Conservation (phyloP, 2,888 invertebrate genomes). For the Polyommatus iphigenia region DNA sequence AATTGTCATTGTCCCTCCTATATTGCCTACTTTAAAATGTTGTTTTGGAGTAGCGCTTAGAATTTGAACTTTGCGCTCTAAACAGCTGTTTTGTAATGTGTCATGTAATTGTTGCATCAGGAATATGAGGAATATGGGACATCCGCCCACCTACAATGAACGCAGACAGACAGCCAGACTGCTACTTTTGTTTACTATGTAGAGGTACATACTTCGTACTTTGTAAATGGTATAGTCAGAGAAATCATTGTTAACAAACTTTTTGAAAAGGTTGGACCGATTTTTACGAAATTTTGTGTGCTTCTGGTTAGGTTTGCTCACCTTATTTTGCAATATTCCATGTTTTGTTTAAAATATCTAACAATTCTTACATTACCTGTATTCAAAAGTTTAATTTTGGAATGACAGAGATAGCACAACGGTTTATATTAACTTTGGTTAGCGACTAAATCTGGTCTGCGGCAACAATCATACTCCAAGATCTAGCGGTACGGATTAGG, state of each 20-base stretch:
- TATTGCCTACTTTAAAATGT: too few relatives aligned
- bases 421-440: background rate
- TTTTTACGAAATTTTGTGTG: too few relatives aligned
- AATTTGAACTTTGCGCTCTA: background rate
- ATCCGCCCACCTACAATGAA: constrained; percentile 15
- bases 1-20: too few relatives aligned
- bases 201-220: background rate
- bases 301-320: too few relatives aligned
- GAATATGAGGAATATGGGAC: constrained; percentile 2
- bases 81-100: constrained; percentile 10
- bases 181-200: background rate
- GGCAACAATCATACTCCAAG: background rate
- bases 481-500: constrained; percentile 25
- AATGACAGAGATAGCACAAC: background rate
- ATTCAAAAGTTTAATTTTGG: background rate
- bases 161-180: constrained; percentile 12
- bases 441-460: background rate
- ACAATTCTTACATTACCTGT: too few relatives aligned
- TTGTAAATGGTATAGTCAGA: too few relatives aligned
- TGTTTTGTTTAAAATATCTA: too few relatives aligned
- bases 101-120: background rate
- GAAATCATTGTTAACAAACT: too few relatives aligned
- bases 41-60: too few relatives aligned
- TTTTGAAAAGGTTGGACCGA: too few relatives aligned
- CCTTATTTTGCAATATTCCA: too few relatives aligned